These are phyloP conservation scores for Oxytorus armatus DNA, from an alignment of 2,888 invertebrate species.

Conservation along the genomic window DNA sequence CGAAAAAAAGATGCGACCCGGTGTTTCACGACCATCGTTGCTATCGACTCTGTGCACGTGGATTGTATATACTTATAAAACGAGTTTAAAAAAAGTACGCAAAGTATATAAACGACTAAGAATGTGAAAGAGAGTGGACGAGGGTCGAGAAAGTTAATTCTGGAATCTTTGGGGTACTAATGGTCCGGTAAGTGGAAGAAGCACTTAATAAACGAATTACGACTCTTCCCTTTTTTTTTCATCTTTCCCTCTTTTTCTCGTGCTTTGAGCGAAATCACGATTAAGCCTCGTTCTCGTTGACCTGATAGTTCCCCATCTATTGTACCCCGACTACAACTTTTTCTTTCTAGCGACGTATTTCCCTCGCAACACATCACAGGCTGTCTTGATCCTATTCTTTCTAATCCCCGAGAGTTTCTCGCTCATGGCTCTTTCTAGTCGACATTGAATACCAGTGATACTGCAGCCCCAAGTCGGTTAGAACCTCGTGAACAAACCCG, in stretches of 20 bases:
- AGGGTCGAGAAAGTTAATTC: conserved; percentile 1
- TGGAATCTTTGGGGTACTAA: conserved; percentile 34
- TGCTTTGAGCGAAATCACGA: conserved; percentile 49
- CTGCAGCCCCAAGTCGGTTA: conserved; percentile 23
- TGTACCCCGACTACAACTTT: conserved; percentile 16
- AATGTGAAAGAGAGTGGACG: neutral
- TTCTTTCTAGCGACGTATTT: neutral
- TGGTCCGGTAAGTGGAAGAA: conserved; percentile 12
- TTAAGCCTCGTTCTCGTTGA: conserved; percentile 53
- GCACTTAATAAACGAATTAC: conserved; percentile 63
- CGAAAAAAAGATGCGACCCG: conserved; percentile 13
- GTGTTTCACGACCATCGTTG: conserved; percentile 21
- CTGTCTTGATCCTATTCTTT: conserved; percentile 24
- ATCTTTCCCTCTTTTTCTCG: neutral
- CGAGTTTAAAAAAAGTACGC: conserved; percentile 12
- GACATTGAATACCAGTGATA: conserved; percentile 12
- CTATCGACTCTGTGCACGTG: conserved; percentile 7
- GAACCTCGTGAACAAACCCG: conserved; percentile 40
- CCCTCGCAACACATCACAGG: neutral
- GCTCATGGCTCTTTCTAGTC: conserved; percentile 17
- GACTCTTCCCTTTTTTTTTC: conserved; percentile 6
- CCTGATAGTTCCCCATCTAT: conserved; percentile 9
- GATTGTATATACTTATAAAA: conserved; percentile 30
- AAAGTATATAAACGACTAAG: neutral
- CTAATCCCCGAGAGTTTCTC: conserved; percentile 40